These are phyloP conservation scores for Pocillopora verrucosa DNA, from an alignment of 64 coral and sea anemone genomes.

Conservation along the genomic window DNA sequence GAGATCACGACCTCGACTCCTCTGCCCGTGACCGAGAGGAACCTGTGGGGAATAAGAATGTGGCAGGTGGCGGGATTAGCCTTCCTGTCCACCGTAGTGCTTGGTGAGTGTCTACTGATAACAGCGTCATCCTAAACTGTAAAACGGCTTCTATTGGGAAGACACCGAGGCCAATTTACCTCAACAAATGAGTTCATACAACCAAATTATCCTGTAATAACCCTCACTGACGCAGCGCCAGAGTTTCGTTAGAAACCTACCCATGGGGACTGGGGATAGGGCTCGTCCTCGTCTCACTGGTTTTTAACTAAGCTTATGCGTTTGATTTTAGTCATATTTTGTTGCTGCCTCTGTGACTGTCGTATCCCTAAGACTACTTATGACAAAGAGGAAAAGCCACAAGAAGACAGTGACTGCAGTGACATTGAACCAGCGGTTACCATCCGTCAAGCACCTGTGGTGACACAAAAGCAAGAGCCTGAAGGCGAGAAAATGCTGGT, in stretches of 20 bases:
- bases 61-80: constrained; percentile 16
- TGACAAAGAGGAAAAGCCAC: background rate
- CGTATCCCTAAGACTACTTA: constrained; percentile 33
- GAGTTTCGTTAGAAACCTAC: too few relatives aligned
- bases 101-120: background rate
- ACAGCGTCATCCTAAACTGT: too few relatives aligned
- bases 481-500: background rate
- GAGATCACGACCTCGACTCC: constrained; percentile 1
- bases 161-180: too few relatives aligned
- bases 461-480: background rate
- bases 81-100: background rate
- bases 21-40: constrained; percentile 11
- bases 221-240: too few relatives aligned
- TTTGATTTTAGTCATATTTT: constrained; percentile 15
- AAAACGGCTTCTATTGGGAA: too few relatives aligned
- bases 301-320: background rate
- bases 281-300: too few relatives aligned
- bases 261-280: too few relatives aligned
- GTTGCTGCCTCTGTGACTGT: constrained; percentile 42
- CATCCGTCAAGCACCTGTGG: background rate
- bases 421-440: background rate
- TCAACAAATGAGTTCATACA: too few relatives aligned
- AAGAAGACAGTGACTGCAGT: constrained; percentile 20
- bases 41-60: constrained; percentile 34
- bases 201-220: background rate